Evolutionary conservation across 2,113 vertebrate species (phyloP).

Genomic region (Galbula dea): DNA sequence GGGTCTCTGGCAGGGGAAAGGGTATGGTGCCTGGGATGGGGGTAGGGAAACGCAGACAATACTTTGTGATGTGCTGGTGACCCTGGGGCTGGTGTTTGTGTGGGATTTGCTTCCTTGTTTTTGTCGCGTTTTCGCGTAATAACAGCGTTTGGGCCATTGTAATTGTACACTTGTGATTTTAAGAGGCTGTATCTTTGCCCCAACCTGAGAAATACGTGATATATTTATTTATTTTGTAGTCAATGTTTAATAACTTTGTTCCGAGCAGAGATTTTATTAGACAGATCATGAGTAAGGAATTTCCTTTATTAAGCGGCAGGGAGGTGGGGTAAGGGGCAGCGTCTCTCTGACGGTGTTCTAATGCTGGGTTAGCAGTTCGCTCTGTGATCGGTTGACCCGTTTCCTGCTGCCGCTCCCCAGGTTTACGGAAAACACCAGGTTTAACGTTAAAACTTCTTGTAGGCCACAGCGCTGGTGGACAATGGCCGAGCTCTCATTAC

Average conservation of each 20-base stretch:
- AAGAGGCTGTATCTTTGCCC: not conserved
- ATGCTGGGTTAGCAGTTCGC: not conserved
- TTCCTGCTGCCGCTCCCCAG: not conserved
- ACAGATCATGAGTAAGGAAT: constrained; percentile 51
- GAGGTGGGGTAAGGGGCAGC: not conserved
- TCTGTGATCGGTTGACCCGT: not conserved
- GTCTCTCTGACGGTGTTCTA: not conserved
- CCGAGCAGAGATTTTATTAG: not conserved
- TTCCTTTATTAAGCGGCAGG: constrained; percentile 5
- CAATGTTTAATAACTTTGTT: constrained; percentile 44
- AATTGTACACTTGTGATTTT: not conserved
- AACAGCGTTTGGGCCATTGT: not conserved
- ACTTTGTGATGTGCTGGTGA: not conserved
- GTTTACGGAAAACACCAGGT: not conserved
- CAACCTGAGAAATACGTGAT: not conserved
- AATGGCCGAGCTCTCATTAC: constrained; percentile 5
- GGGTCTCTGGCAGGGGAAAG: not conserved
- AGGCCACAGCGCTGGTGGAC: constrained; percentile 22
- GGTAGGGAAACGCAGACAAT: not conserved
- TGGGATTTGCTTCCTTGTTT: not conserved
- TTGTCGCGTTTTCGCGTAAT: not conserved
- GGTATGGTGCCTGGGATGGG: not conserved
- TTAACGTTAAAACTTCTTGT: constrained; percentile 20
- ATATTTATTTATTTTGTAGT: not conserved
- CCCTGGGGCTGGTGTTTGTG: not conserved